Base-by-base conservation (phyloP, 2,113 vertebrate genomes). In the Phasianus colchicus region DNA sequence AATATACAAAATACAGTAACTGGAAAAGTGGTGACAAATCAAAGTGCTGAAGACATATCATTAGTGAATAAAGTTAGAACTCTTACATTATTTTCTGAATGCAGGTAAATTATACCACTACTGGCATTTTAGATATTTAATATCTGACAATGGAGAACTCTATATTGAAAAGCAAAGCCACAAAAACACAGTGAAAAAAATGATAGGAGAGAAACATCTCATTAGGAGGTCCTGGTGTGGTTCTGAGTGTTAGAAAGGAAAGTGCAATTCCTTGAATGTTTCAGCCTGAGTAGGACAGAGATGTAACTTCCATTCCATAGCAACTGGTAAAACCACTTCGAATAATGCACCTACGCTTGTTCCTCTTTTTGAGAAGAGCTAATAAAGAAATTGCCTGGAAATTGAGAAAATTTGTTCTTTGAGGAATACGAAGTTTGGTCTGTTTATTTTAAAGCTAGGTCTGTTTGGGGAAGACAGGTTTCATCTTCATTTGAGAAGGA, bases 151-250 rank as follows among this genome's bases (percentile, higher is more conserved):
- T 36, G 10, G 38, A 12, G 5, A 27, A 36, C 50, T 74, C 1
- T 45, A 14, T 52, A 38, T 55, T 32, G 21, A 50, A 82, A 81
- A 7, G 6, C 38, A 60, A 5, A 38, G n/a, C 3, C 13, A 65
- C 42, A 42, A 54, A 63, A 63, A 19, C 10, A 18, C 25, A 16
- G 13, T 6, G 8, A 77, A 48, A 54, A 52, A 71, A 84, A 47
- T 66, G 24, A 34, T 9, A 63, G 60, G 13, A 74, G 13, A 9
- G 9, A 61, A 64, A 43, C 42, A 17, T 34, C 40, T 75, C 5
- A 0, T 16, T 45, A 55, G 0, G 2, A 7, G 4, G 29, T 72
- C 32, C 10, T 54, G 27, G 27, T 54, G 15, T 9, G 9, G 17
- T 65, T 75, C 70, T 82, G 19, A 30, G 11, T 64, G 60, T n/a